A percentile compares a stretch with the other conserved stretches of the same genome.
These are phyloP conservation scores for Psittacara wagleri DNA, from an alignment of 2,113 vertebrate species.

Conservation along the genomic window DNA sequence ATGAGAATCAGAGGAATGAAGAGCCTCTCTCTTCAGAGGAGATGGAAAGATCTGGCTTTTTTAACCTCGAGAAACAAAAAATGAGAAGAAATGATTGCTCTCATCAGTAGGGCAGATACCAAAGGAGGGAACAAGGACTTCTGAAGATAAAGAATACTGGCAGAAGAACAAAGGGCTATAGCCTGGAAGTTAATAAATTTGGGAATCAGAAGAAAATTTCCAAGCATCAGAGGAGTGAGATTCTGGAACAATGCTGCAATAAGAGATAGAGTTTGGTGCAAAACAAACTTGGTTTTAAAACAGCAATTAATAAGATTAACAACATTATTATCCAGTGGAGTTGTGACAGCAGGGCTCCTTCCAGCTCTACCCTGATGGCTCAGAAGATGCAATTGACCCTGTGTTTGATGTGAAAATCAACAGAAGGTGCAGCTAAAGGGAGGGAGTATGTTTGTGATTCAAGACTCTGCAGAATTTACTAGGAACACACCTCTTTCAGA, in stretches of 20 bases:
- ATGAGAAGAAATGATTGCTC: not conserved
- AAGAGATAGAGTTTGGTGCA: not conserved
- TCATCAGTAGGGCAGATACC: not conserved
- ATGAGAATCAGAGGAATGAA: not conserved
- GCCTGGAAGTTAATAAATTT: not conserved
- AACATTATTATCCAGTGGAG: not conserved
- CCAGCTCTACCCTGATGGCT: not conserved
- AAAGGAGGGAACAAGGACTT: not conserved
- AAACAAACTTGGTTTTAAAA: not conserved
- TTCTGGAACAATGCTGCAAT: not conserved
- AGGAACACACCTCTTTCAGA: not conserved
- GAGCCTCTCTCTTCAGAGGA: not conserved
- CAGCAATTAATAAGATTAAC: not conserved
- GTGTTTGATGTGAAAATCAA: not conserved
- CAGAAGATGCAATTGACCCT: not conserved
- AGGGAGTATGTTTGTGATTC: not conserved
- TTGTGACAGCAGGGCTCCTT: not conserved
- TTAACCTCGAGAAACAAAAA: not conserved
- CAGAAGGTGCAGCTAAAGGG: not conserved
- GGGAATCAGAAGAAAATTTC: not conserved
- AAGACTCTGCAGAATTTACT: not conserved
- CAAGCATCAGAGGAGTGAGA: not conserved
- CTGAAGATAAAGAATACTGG: not conserved
- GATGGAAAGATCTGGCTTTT: not conserved
- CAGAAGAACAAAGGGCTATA: not conserved